phyloP scores from a whole-genome alignment of 2,797 vertebrate genomes.

The Rhinichthys osculus region DNA sequence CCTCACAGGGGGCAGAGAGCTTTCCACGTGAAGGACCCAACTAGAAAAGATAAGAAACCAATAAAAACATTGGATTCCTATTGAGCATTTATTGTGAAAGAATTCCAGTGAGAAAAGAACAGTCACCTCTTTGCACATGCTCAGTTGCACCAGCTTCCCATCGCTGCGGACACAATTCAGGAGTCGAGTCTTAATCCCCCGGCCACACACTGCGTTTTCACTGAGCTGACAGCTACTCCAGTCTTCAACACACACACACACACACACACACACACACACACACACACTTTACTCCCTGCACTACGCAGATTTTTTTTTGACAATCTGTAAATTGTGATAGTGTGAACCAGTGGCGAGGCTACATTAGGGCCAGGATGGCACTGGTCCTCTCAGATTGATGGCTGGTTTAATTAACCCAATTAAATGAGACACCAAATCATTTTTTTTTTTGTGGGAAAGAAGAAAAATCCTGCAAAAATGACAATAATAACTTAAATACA shows the following conservation, averaged over 20 bases:
- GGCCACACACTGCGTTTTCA: constrained; percentile 81
- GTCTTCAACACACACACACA: constrained; percentile 68
- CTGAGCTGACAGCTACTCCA: constrained; percentile 86
- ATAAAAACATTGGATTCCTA: background rate
- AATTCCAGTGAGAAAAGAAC: background rate
- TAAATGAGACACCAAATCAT: background rate
- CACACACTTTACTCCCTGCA: background rate
- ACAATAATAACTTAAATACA: background rate
- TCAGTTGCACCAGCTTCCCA: constrained; percentile 72
- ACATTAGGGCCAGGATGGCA: background rate
- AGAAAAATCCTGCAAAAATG: background rate
- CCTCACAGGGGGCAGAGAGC: constrained; percentile 74
- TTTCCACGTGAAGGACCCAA: constrained; percentile 64
- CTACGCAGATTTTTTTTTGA: background rate
- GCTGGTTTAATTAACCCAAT: background rate
- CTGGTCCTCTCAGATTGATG: background rate
- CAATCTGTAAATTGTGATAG: background rate
- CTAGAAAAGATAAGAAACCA: constrained; percentile 62
- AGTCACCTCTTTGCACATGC: constrained; percentile 80
- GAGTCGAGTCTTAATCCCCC: constrained; percentile 78
- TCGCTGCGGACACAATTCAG: constrained; percentile 83
- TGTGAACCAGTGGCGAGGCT: background rate
- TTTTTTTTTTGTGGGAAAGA: background rate
- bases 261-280: constrained; percentile 1
- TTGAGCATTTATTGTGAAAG: background rate